Percentiles rank a stretch among this genome's conserved stretches.
These are phyloP conservation scores for Melanargia galathea DNA, from an alignment of 2,888 invertebrate species.

Conservation along the genomic window DNA sequence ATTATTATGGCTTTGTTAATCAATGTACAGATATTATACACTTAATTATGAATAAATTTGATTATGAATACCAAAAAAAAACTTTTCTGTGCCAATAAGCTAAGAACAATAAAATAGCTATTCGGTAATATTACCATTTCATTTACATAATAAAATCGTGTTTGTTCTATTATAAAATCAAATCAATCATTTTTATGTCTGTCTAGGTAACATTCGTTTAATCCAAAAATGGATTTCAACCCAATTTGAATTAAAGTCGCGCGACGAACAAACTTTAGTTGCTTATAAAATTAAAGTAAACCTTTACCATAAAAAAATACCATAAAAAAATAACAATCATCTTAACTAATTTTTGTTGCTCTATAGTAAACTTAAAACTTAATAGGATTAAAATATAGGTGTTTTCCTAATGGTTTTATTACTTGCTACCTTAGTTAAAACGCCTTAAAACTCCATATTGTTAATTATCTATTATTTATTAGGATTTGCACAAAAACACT, in stretches of 20 bases:
- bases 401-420: too few species aligned
- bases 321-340: too few species aligned
- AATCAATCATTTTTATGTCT: constrained; percentile 6
- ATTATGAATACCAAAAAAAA: neutral
- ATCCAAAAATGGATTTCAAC: neutral
- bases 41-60: constrained; percentile 1
- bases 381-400: too few species aligned
- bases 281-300: too few species aligned
- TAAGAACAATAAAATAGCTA: constrained; percentile 8
- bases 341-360: too few species aligned
- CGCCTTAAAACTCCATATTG: too few species aligned
- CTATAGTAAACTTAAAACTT: too few species aligned
- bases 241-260: neutral
- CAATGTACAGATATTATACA: constrained; percentile 5
- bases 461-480: too few species aligned
- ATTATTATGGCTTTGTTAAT: constrained; percentile 5
- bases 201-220: neutral
- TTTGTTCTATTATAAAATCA: constrained; percentile 6
- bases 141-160: constrained; percentile 16
- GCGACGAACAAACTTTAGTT: neutral
- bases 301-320: too few species aligned
- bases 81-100: neutral
- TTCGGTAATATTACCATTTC: constrained; percentile 8
- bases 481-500: too few species aligned
- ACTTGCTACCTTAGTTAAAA: too few species aligned